Conservation (phyloP, 2,113 vertebrate genomes). For the Tupaia tana region DNA sequence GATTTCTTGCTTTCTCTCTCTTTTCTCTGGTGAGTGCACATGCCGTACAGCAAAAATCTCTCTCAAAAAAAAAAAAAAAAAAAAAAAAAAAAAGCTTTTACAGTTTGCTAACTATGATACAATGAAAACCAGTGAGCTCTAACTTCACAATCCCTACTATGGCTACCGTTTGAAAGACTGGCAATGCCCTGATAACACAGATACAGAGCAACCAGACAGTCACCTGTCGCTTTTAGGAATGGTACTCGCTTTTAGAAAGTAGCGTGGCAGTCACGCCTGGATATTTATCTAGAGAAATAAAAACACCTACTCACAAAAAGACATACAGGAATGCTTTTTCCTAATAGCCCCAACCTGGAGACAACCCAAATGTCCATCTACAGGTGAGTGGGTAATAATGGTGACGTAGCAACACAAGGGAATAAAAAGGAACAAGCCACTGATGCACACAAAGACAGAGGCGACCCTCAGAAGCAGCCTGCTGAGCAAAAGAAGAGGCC, state of each 20-base stretch:
- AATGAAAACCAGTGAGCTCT: not conserved
- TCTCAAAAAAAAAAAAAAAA: too few relatives aligned
- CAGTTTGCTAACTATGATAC: not conserved
- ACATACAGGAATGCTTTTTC: not conserved
- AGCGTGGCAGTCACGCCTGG: not conserved
- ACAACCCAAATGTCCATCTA: not conserved
- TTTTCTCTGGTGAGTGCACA: too few relatives aligned
- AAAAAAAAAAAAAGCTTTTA: not conserved
- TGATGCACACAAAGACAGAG: not conserved
- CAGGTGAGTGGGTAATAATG: not conserved
- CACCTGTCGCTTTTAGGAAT: not conserved
- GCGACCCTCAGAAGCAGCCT: not conserved
- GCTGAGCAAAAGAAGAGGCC: not conserved
- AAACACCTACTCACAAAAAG: not conserved
- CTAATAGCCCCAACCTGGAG: not conserved
- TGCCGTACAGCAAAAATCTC: too few relatives aligned
- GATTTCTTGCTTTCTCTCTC: too few relatives aligned
- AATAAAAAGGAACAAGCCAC: not conserved
- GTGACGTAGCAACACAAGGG: not conserved
- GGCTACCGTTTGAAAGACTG: slow-evolving; percentile 7
- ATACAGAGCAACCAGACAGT: not conserved
- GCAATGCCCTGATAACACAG: not conserved
- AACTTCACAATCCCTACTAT: not conserved
- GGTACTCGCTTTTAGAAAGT: not conserved
- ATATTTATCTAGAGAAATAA: not conserved